Base-by-base conservation (phyloP, 2,113 vertebrate species). In the Polyodon spathula region DNA sequence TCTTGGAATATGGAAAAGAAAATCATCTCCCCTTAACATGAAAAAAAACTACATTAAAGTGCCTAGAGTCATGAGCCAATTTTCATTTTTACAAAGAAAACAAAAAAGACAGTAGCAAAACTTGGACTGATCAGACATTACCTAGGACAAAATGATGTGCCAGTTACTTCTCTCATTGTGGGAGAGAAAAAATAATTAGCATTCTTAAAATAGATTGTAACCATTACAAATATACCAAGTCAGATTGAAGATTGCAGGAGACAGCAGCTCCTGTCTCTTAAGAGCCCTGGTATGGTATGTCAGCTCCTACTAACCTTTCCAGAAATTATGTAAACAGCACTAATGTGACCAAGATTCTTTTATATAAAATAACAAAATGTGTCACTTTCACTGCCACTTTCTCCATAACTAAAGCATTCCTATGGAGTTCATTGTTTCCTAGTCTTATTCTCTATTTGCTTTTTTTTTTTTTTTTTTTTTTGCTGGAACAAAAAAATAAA, bases 401-500 rank as follows among this genome's bases (percentile, higher is more conserved):
- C 54, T 80, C 73, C 82, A 84, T 83, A 86, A 85, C 81, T 84
- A 72, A 68, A 79, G 76, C 85, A 88, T 81, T 86, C 86, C 86
- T 87, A 89, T 88, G 88, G 87, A 88, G 83, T 84, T 84, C 68
- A 78, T 14, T 40, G 56, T 61, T 54, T 70, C 70, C 79, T 70
- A 70, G 67, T 65, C 71, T 56, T 71, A 62, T 38, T 27, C 56
- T 58, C 59, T 56, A 55, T 59, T 62, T 67, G 65, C 46, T 48
- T 14, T 37, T 58, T 66, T 56, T 60, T 61, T 14, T 7, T 14
- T 12, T 50, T 16, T 1, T 37, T 27, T 54, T 16, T 79, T 85
- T 83, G 81, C 77, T 67, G 75, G 85, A 87, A 84, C 83, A 83
- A 85, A 84, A 87, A 87, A 88, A 86, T 84, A 81, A 71, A 80